phyloP scores from a whole-genome alignment of 2,113 vertebrate species.

The Muscicapa adusta region DNA sequence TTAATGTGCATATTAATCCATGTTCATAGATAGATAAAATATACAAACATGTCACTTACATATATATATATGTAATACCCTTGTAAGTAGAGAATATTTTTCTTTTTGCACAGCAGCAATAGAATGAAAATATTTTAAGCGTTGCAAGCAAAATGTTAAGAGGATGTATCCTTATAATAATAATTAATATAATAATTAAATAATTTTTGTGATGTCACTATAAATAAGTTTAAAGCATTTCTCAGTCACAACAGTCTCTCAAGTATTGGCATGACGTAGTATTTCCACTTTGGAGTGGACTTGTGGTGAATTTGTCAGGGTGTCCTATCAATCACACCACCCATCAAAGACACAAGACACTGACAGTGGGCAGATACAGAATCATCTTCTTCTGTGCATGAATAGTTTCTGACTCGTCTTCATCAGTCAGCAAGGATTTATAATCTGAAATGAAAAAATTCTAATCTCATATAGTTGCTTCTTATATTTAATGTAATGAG shows the following conservation, averaged over 20 bases:
- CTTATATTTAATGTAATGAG: background rate
- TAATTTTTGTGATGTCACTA: background rate
- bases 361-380: background rate
- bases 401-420: background rate
- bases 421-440: background rate
- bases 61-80: background rate
- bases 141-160: background rate
- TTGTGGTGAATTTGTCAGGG: background rate
- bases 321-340: background rate
- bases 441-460: background rate
- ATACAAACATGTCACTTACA: background rate
- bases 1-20: background rate
- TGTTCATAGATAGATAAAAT: background rate
- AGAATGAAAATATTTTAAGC: background rate
- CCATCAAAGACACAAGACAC: background rate
- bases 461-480: background rate
- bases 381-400: background rate
- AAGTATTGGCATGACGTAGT: background rate
- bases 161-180: background rate
- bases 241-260: background rate
- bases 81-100: background rate
- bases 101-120: background rate
- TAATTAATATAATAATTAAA: too few relatives aligned
- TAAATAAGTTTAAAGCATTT: background rate
- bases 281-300: background rate